phyloP scores from a whole-genome alignment of 2,113 vertebrate species.

The Xenopus borealis region DNA sequence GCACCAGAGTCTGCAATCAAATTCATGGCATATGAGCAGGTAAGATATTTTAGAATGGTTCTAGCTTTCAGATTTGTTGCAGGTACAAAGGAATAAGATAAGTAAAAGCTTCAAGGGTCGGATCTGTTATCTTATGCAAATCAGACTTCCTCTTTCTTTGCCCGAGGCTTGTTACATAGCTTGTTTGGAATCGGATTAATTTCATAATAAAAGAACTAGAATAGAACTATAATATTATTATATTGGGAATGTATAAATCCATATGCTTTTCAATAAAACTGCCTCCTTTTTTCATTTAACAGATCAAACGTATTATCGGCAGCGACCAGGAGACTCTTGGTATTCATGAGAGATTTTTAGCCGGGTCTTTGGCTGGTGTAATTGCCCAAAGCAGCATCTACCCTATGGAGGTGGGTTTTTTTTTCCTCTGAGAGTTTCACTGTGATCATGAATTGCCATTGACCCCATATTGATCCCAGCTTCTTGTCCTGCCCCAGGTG shows the following conservation, averaged over 20 bases:
- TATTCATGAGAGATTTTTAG: slow-evolving; percentile 82
- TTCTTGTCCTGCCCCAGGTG: slow-evolving; percentile 65
- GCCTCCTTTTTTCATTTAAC: neutral
- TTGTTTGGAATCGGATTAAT: too few species aligned
- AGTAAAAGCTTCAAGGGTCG: too few species aligned
- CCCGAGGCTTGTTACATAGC: too few species aligned
- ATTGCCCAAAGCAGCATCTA: slow-evolving; percentile 97
- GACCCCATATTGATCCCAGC: neutral
- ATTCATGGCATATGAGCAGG: slow-evolving; percentile 97
- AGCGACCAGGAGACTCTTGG: slow-evolving; percentile 87
- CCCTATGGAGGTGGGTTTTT: slow-evolving; percentile 86
- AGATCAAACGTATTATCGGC: slow-evolving; percentile 91
- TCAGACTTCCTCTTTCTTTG: too few species aligned
- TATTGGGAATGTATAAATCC: too few species aligned
- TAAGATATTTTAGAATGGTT: slow-evolving; percentile 46
- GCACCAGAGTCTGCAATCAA: slow-evolving; percentile 93
- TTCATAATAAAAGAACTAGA: too few species aligned
- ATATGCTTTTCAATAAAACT: too few species aligned
- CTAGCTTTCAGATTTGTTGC: too few species aligned
- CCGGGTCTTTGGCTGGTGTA: slow-evolving; percentile 86
- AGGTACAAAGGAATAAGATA: too few species aligned
- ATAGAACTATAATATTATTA: too few species aligned
- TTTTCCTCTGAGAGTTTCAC: neutral
- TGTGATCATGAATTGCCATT: too few species aligned
- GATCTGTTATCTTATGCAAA: too few species aligned